Evolutionary conservation across 2,113 vertebrate species (phyloP).

Genomic region (Ibidorhyncha struthersii): DNA sequence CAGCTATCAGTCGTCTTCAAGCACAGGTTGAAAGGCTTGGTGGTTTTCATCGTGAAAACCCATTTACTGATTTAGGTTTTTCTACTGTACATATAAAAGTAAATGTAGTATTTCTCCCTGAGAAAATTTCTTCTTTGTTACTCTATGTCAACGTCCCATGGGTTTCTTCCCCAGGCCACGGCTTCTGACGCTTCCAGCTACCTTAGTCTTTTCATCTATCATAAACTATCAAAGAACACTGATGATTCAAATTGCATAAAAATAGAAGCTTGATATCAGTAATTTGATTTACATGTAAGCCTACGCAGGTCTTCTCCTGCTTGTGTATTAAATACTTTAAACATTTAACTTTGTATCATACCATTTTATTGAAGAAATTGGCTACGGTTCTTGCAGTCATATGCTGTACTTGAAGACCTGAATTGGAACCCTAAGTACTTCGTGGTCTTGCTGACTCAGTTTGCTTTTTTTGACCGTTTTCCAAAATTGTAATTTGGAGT

Average conservation of each 20-base stretch:
- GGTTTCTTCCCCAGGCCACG: not conserved
- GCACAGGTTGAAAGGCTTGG: not conserved
- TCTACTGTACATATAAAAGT: not conserved
- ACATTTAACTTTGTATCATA: not conserved
- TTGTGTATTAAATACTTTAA: not conserved
- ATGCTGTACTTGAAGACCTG: not conserved
- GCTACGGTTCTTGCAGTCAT: not conserved
- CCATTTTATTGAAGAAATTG: not conserved
- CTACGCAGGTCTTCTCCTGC: not conserved
- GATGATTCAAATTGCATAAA: not conserved
- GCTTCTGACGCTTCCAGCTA: not conserved
- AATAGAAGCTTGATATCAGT: not conserved
- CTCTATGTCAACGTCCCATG: not conserved
- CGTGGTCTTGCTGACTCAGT: not conserved
- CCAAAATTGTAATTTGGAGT: not conserved
- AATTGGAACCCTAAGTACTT: not conserved
- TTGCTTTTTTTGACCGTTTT: not conserved
- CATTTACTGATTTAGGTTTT: not conserved
- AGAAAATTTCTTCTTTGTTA: not conserved
- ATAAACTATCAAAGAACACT: not conserved
- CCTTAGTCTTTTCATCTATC: not conserved
- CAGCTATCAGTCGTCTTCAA: not conserved
- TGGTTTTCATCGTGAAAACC: not conserved
- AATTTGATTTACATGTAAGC: not conserved
- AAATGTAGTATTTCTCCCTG: not conserved